Conservation (phyloP, 2,113 vertebrate genomes). For the Phoenicopterus ruber region DNA sequence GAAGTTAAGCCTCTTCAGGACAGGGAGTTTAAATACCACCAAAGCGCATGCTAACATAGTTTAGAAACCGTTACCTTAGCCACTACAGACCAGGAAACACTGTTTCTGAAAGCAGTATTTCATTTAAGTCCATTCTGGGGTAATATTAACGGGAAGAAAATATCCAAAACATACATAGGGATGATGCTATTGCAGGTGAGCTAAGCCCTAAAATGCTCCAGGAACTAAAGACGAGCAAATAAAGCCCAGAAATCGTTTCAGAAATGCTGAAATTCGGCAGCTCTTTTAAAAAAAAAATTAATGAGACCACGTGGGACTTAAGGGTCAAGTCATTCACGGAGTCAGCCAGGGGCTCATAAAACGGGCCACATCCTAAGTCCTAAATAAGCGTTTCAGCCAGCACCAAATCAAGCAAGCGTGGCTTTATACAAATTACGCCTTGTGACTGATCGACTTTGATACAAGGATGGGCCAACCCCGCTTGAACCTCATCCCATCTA, state of each 20-base stretch:
- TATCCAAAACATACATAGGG: neutral
- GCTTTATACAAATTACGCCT: neutral
- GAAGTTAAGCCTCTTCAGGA: neutral
- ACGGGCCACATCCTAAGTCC: neutral
- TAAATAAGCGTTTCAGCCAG: fast-evolving
- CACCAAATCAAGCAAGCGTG: neutral
- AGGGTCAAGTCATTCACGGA: neutral
- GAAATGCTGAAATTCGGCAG: neutral
- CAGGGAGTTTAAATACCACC: neutral
- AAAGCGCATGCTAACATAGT: neutral
- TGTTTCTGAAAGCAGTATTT: neutral
- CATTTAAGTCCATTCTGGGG: neutral
- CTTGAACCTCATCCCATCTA: neutral
- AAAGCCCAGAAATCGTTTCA: neutral
- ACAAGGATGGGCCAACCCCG: neutral
- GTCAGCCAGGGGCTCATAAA: neutral
- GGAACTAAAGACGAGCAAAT: neutral
- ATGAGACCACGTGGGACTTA: fast-evolving
- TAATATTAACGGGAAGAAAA: neutral
- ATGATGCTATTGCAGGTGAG: fast-evolving
- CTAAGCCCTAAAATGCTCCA: neutral
- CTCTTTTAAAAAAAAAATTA: neutral
- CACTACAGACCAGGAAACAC: neutral
- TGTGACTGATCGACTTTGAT: fast-evolving
- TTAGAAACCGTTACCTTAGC: neutral